A percentile compares a stretch with the other conserved stretches of the same genome.
These are phyloP conservation scores for Fabriciana adippe DNA, from an alignment of 2,888 invertebrate genomes.

Conservation along the genomic window DNA sequence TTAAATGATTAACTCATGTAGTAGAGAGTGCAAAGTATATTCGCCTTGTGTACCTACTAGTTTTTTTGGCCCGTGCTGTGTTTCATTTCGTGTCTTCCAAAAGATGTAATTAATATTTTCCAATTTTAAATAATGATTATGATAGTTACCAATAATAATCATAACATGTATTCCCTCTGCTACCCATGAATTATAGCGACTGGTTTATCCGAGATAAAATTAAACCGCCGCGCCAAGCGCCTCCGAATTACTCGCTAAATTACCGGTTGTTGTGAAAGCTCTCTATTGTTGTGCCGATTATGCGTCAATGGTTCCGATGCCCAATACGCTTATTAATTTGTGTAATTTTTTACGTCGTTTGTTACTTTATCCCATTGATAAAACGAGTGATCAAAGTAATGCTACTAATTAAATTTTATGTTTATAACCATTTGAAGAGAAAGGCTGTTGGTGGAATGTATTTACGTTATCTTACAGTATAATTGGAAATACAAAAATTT, in stretches of 20 bases:
- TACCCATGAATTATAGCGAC: constrained; percentile 64
- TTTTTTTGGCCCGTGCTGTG: not conserved
- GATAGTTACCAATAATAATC: constrained; percentile 33
- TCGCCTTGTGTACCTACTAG: too few species aligned
- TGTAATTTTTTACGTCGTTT: constrained; percentile 24
- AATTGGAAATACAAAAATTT: too few species aligned
- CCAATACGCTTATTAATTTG: constrained; percentile 38
- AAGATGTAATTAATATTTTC: constrained; percentile 3
- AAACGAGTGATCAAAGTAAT: constrained; percentile 1
- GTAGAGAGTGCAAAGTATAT: too few species aligned
- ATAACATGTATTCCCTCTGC: constrained; percentile 45
- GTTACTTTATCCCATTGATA: constrained; percentile 7
- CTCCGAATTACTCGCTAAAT: constrained; percentile 66
- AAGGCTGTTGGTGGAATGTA: too few species aligned
- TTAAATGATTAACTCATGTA: too few species aligned
- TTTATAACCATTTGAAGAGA: too few species aligned
- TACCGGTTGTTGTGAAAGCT: constrained; percentile 64
- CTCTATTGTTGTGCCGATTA: constrained; percentile 56
- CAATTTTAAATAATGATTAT: constrained; percentile 8
- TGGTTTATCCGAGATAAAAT: constrained; percentile 67
- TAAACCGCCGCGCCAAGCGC: constrained; percentile 62
- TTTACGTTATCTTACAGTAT: too few species aligned
- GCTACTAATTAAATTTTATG: too few species aligned
- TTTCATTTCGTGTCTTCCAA: not conserved
- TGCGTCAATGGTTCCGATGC: constrained; percentile 53